Conservation (phyloP, 2,888 invertebrate genomes). For the Eupsilia transversa region DNA sequence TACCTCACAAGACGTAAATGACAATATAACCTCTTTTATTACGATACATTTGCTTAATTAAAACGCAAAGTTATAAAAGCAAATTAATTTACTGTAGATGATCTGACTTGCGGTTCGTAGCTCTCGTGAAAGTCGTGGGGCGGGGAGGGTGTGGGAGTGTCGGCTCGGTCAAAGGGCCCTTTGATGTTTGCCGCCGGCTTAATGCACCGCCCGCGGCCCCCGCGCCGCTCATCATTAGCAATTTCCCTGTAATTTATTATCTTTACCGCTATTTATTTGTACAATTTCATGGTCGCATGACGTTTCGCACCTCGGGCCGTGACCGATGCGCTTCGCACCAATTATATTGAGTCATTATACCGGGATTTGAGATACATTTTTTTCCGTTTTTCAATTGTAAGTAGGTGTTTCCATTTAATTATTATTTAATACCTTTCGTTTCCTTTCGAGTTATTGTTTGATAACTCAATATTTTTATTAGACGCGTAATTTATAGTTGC, state of each 20-base stretch:
- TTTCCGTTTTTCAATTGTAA: neutral
- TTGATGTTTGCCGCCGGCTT: slow-evolving; percentile 91
- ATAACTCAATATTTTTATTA: neutral
- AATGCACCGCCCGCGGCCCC: slow-evolving; percentile 90
- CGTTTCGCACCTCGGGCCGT: slow-evolving; percentile 74
- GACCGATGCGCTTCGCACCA: slow-evolving; percentile 56
- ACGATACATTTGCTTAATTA: slow-evolving; percentile 59
- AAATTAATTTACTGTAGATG: slow-evolving; percentile 67
- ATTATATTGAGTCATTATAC: slow-evolving; percentile 50
- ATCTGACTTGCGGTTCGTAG: slow-evolving; percentile 66
- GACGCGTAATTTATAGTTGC: neutral
- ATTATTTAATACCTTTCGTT: neutral
- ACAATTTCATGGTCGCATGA: slow-evolving; percentile 83
- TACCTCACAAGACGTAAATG: slow-evolving; percentile 5
- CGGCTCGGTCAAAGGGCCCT: slow-evolving; percentile 90
- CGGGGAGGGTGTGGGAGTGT: slow-evolving; percentile 86
- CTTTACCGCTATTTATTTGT: slow-evolving; percentile 90
- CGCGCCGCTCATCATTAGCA: slow-evolving; percentile 90
- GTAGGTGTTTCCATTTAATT: neutral
- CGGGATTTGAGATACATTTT: neutral
- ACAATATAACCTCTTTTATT: slow-evolving; percentile 22
- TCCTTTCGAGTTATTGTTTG: neutral
- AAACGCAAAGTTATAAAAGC: slow-evolving; percentile 59
- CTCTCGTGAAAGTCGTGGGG: slow-evolving; percentile 71
- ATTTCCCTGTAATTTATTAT: slow-evolving; percentile 91